A percentile compares a stretch with the other conserved stretches of the same genome.
Conservation (phyloP, 2,113 vertebrate genomes). For the Aramus guarauna region DNA sequence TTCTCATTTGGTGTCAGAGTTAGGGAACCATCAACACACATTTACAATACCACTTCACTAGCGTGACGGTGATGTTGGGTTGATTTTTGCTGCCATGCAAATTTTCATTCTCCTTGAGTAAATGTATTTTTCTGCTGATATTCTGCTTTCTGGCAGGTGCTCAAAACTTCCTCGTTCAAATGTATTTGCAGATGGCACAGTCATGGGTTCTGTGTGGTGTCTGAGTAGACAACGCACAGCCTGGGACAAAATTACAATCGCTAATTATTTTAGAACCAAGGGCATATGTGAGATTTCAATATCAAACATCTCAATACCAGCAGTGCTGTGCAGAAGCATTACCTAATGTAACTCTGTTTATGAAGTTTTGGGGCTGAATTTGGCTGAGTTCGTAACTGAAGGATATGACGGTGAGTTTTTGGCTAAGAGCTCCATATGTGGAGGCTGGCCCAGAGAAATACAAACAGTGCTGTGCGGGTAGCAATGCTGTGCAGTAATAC, state of each 20-base stretch:
- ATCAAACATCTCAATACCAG: background rate
- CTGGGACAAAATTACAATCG: constrained; percentile 1
- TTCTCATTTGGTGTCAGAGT: background rate
- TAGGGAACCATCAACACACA: background rate
- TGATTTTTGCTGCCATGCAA: constrained; percentile 46
- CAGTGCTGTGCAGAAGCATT: background rate
- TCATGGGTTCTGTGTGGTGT: background rate
- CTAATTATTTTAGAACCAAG: constrained; percentile 21
- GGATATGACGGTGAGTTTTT: background rate
- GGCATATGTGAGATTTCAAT: constrained; percentile 38
- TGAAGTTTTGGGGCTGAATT: background rate
- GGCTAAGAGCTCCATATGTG: rapidly evolving
- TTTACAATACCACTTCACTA: background rate
- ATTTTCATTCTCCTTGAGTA: constrained; percentile 35
- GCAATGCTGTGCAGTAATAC: background rate
- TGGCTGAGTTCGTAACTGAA: background rate
- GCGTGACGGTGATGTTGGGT: background rate
- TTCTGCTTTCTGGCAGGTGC: constrained; percentile 40
- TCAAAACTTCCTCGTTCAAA: constrained; percentile 28
- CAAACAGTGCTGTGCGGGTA: background rate
- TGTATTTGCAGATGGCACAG: constrained; percentile 38
- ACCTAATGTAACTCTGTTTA: background rate
- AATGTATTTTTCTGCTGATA: constrained; percentile 39
- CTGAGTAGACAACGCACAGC: background rate
- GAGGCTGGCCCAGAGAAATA: background rate